These are phyloP conservation scores for Tapera naevia DNA, from an alignment of 2,797 vertebrate species.

Conservation along the genomic window DNA sequence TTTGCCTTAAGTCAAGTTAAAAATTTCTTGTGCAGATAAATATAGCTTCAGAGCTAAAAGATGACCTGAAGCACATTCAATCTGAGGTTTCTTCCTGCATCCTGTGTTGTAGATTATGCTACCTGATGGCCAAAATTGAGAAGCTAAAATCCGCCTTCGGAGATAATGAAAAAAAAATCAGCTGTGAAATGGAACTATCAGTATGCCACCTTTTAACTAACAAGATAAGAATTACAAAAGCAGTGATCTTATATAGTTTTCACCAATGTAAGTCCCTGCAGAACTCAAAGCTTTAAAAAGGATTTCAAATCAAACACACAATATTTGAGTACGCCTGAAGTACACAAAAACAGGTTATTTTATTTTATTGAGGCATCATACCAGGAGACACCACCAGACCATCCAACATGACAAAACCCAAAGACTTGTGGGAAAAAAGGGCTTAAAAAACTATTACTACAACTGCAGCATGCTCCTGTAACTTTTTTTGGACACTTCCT, in stretches of 20 bases:
- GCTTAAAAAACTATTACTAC: neutral
- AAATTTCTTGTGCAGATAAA: slow-evolving; percentile 22
- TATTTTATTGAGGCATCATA: neutral
- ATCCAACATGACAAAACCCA: neutral
- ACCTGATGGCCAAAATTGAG: slow-evolving; percentile 39
- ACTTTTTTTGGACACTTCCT: neutral
- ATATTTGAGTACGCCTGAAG: neutral
- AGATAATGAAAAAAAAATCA: slow-evolving; percentile 63
- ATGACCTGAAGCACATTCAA: neutral
- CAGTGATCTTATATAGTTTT: neutral
- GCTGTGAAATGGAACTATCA: slow-evolving; percentile 65
- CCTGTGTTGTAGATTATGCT: neutral
- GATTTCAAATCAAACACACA: neutral
- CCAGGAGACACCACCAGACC: neutral
- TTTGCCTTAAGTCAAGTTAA: slow-evolving; percentile 29
- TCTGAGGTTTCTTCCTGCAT: neutral
- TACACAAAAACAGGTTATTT: neutral
- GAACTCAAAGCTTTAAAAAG: neutral
- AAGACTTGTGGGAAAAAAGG: neutral
- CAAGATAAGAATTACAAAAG: slow-evolving; percentile 21
- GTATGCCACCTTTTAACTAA: slow-evolving; percentile 41
- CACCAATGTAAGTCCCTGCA: neutral
- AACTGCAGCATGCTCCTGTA: neutral
- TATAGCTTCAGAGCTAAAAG: neutral
- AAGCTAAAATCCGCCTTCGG: slow-evolving; percentile 42